These are phyloP conservation scores for Drosophila oshimai DNA, from an alignment of 1,140 invertebrate species.

Conservation along the genomic window DNA sequence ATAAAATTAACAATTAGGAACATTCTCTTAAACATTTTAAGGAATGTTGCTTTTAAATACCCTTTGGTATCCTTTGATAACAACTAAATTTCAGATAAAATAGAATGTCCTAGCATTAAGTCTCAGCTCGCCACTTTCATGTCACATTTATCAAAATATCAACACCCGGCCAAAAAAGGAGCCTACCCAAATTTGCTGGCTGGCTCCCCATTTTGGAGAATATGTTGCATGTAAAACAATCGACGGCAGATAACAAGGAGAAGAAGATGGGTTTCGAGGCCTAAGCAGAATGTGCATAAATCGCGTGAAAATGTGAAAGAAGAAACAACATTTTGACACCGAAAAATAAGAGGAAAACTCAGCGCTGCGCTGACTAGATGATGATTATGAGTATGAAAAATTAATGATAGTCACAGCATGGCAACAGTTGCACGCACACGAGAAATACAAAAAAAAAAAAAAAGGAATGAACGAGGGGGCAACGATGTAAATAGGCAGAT, in stretches of 20 bases:
- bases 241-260: conserved; percentile 21
- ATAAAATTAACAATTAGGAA: too few relatives aligned
- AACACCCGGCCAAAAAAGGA: conserved; percentile 64
- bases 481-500: conserved; percentile 68
- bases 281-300: conserved; percentile 57
- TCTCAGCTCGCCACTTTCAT: conserved; percentile 12
- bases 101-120: neutral
- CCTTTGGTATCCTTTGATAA: too few relatives aligned
- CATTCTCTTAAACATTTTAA: too few relatives aligned
- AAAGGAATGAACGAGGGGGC: conserved; percentile 6
- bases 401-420: conserved; percentile 81
- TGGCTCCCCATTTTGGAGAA: conserved; percentile 27
- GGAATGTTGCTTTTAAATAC: too few relatives aligned
- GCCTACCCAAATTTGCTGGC: conserved; percentile 57
- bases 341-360: conserved; percentile 51
- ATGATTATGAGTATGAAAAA: conserved; percentile 81
- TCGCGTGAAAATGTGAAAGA: conserved; percentile 79
- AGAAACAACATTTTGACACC: conserved; percentile 74
- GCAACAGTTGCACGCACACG: conserved; percentile 72
- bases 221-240: conserved; percentile 57
- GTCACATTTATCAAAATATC: conserved; percentile 68
- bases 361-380: conserved; percentile 62
- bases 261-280: conserved; percentile 21
- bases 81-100: neutral
- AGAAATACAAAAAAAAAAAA: neutral